Base-by-base conservation (phyloP, 2,113 vertebrate genomes). In the Miniopterus natalensis region DNA sequence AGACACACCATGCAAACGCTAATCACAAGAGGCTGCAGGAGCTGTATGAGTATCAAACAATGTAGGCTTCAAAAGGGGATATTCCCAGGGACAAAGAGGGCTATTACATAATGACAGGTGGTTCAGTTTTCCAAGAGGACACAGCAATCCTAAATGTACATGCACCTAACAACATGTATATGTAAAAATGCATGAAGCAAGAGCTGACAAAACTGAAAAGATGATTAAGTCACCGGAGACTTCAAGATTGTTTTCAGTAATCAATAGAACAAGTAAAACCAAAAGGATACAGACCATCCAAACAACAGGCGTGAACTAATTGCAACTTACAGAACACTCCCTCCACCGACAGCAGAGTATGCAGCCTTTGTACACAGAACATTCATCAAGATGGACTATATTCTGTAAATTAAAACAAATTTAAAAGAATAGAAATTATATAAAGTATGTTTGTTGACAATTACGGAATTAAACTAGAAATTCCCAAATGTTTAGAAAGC, bases 51-150 rank as follows among this genome's bases (percentile, higher is more conserved):
- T 12, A 5, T 53, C 25, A 80, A 51, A 84, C 74, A 20, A 45
- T 77, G 59, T 1, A 36, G 45, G 29, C 71, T 53, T 59, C 13
- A 45, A 36, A 45, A 42, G n/a, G 59, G 49, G 27, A 6, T 7
- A 25, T 45, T 13, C 42, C 20, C 49, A 68, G 75, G 23, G 31
- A 31, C 84, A 51, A 14, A 15, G 29, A 27, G 15, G 15, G n/a
- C 2, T 3, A 13, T 7, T 4, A 2, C 2, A 0, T 8, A 5
- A 20, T 0, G 20, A 31, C 21, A 21, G 36, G 18, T 1, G 1
- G 45, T 31, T 31, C 8, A 8, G 2, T 15, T 36, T 31, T n/a
- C 63, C 55, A 45, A 47, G 61, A 68, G 63, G 70, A 77, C 1
- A 1, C 0, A 12, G 31, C n/a, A 47, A 45, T 20, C 21, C 36